Percentiles rank a stretch among this genome's conserved stretches.
phyloP scores from a whole-genome alignment of 1,140 invertebrate species.

The Drosophila pallidifrons region DNA sequence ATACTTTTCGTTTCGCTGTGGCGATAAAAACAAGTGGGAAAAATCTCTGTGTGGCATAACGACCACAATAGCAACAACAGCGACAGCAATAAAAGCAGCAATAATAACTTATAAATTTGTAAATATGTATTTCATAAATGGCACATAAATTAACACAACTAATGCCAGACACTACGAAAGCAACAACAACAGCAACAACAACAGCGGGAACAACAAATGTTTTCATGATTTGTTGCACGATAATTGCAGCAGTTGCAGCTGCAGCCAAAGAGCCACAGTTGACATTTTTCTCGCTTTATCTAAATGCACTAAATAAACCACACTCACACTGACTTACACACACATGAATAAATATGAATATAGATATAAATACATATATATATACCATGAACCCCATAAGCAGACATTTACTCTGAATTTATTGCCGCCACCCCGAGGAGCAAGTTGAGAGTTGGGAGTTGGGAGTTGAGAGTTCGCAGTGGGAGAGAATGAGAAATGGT shows the following conservation, averaged over 20 bases:
- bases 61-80: conserved; percentile 12
- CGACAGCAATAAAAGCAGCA: conserved; percentile 22
- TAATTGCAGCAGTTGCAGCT: conserved; percentile 72
- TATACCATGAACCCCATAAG: conserved; percentile 55
- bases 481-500: background rate
- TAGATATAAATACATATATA: conserved; percentile 10
- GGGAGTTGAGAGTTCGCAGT: background rate
- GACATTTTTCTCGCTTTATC: conserved; percentile 77
- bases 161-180: conserved; percentile 61
- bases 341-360: background rate
- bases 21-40: conserved; percentile 55
- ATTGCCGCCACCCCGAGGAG: conserved; percentile 27
- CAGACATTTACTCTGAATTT: conserved; percentile 68
- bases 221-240: conserved; percentile 77
- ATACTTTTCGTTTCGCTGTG: conserved; percentile 18
- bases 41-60: conserved; percentile 41
- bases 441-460: conserved; percentile 4
- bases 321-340: conserved; percentile 28
- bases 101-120: conserved; percentile 79
- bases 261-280: conserved; percentile 61
- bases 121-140: conserved; percentile 82
- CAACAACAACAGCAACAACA: conserved; percentile 43
- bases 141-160: conserved; percentile 80
- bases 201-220: conserved; percentile 35
- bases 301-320: conserved; percentile 76